Conservation (phyloP, 2,797 vertebrate genomes). For the Lepidocolaptes lacrymiger region DNA sequence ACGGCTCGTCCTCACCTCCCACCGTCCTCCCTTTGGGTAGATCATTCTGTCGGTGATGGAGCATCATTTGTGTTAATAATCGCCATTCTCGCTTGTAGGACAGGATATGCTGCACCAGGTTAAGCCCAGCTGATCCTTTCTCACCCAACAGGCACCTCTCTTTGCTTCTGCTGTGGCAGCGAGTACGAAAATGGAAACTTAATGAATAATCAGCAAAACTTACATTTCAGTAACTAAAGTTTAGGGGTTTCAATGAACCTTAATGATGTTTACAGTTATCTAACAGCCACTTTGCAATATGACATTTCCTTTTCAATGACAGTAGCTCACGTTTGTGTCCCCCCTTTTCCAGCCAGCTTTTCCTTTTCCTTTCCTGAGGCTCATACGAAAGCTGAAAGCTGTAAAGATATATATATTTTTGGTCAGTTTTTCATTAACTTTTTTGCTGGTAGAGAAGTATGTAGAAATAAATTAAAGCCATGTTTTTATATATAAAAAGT, state of each 20-base stretch:
- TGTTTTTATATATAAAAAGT: slow-evolving; percentile 81
- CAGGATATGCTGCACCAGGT: slow-evolving; percentile 12
- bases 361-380: slow-evolving; percentile 65
- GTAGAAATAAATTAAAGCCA: slow-evolving; percentile 85
- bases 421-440: slow-evolving; percentile 81
- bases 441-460: slow-evolving; percentile 78
- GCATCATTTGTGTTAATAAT: background rate
- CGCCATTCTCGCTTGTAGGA: slow-evolving; percentile 6
- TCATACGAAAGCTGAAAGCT: slow-evolving; percentile 74
- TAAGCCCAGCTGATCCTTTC: background rate
- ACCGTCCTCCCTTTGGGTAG: background rate
- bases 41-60: background rate
- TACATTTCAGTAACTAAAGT: slow-evolving; percentile 58
- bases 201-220: slow-evolving; percentile 41
- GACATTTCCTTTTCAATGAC: slow-evolving; percentile 66
- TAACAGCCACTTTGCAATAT: slow-evolving; percentile 79
- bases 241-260: slow-evolving; percentile 68
- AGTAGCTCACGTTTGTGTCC: slow-evolving; percentile 37
- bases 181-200: background rate
- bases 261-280: slow-evolving; percentile 80
- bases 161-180: background rate
- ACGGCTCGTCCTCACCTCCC: background rate
- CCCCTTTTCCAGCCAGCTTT: slow-evolving; percentile 44
- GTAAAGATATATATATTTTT: slow-evolving; percentile 81
- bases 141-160: slow-evolving; percentile 12